These are phyloP conservation scores for Leptinotarsa peninsularis DNA, from an alignment of 2,888 invertebrate genomes.

Conservation along the genomic window DNA sequence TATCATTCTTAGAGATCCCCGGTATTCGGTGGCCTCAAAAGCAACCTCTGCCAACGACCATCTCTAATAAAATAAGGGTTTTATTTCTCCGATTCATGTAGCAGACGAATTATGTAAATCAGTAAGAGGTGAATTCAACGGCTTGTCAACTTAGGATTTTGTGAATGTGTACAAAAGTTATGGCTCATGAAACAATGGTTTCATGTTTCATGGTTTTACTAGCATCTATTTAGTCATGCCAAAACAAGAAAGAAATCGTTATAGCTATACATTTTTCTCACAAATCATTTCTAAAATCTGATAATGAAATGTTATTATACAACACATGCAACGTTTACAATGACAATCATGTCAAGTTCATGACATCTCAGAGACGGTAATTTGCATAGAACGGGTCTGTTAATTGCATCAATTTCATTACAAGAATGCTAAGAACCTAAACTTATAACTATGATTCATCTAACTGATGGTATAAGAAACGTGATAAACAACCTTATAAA, in stretches of 20 bases:
- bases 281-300: too few relatives aligned
- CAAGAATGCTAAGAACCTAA: too few relatives aligned
- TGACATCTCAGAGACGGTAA: too few relatives aligned
- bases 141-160: background rate
- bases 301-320: too few relatives aligned
- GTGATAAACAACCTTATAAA: too few relatives aligned
- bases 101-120: conserved; percentile 14
- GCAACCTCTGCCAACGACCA: conserved; percentile 7
- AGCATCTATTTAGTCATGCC: background rate
- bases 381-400: too few relatives aligned
- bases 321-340: too few relatives aligned
- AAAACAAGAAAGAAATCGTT: background rate
- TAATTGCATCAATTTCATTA: too few relatives aligned
- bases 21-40: conserved; percentile 5
- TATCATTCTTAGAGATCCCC: conserved; percentile 31
- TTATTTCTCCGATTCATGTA: background rate
- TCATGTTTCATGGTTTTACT: background rate
- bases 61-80: conserved; percentile 9
- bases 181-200: background rate
- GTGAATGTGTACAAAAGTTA: background rate
- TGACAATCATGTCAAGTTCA: too few relatives aligned
- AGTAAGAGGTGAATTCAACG: background rate
- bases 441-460: too few relatives aligned
- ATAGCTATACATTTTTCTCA: too few relatives aligned
- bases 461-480: too few relatives aligned